These are phyloP conservation scores for Malthinus seriepunctatus DNA, from an alignment of 2,888 invertebrate genomes.

Conservation along the genomic window DNA sequence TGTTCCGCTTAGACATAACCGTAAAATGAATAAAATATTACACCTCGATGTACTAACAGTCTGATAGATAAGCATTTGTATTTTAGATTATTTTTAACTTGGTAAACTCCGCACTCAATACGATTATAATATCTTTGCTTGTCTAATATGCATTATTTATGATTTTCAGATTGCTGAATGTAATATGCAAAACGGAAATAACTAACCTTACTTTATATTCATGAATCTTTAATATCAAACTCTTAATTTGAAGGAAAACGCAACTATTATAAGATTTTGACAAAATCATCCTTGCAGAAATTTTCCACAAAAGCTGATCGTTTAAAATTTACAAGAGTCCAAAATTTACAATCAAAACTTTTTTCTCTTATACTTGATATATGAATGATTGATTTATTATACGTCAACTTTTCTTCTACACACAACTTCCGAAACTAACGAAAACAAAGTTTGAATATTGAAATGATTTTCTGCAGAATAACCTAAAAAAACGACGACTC, in stretches of 20 bases:
- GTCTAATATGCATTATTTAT: constrained; percentile 20
- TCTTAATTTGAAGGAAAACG: constrained; percentile 3
- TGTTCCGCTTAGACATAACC: constrained; percentile 28
- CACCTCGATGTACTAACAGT: constrained; percentile 27
- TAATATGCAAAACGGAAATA: constrained; percentile 7
- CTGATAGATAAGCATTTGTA: constrained; percentile 24
- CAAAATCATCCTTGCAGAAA: too few relatives aligned
- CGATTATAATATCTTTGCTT: constrained; percentile 12
- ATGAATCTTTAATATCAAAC: constrained; percentile 5
- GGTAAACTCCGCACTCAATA: constrained; percentile 18
- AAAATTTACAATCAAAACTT: too few relatives aligned
- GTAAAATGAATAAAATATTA: constrained; percentile 30
- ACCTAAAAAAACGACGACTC: too few relatives aligned
- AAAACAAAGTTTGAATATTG: too few relatives aligned
- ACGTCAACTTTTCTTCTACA: too few relatives aligned
- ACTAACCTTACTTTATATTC: constrained; percentile 8
- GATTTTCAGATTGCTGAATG: constrained; percentile 16
- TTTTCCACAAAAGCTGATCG: too few relatives aligned
- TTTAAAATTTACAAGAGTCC: too few relatives aligned
- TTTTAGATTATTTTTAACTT: constrained; percentile 22
- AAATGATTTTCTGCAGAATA: too few relatives aligned
- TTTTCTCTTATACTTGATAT: too few relatives aligned
- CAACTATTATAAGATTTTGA: neutral
- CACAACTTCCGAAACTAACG: too few relatives aligned
- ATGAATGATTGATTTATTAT: too few relatives aligned